These are phyloP conservation scores for Bimastos eiseni DNA, from an alignment of 2,888 invertebrate genomes.

Conservation along the genomic window DNA sequence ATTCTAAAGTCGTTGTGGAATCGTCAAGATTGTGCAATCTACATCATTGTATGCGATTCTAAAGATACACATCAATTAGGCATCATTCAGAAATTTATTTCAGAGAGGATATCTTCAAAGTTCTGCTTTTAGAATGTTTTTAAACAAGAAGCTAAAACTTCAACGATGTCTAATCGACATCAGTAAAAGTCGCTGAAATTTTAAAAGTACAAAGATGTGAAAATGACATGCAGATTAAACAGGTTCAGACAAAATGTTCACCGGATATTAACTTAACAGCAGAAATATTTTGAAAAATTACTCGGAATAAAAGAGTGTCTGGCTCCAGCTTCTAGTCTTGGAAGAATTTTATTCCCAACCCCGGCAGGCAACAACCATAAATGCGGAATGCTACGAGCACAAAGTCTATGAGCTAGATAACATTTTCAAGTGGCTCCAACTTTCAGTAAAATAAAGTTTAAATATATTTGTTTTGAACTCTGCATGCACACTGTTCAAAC, in stretches of 20 bases:
- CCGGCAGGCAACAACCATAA: background rate
- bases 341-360: background rate
- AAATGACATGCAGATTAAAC: background rate
- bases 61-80: background rate
- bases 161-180: background rate
- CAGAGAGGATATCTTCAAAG: background rate
- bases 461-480: background rate
- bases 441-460: background rate
- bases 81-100: slow-evolving; percentile 2
- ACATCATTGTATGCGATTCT: background rate
- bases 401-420: background rate
- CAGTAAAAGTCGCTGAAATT: background rate
- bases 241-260: background rate
- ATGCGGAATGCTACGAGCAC: background rate
- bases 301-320: background rate
- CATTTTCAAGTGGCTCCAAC: slow-evolving; percentile 3
- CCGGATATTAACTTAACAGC: too few species aligned
- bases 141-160: background rate
- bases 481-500: background rate
- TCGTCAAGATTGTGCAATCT: background rate
- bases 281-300: too few species aligned
- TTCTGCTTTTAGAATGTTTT: background rate
- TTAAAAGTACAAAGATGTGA: background rate
- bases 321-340: background rate
- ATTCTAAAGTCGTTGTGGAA: slow-evolving; percentile 2